Percentiles rank a stretch among this genome's conserved stretches.
These are phyloP conservation scores for Struthidea cinerea DNA, from an alignment of 2,113 vertebrate species.

Conservation along the genomic window DNA sequence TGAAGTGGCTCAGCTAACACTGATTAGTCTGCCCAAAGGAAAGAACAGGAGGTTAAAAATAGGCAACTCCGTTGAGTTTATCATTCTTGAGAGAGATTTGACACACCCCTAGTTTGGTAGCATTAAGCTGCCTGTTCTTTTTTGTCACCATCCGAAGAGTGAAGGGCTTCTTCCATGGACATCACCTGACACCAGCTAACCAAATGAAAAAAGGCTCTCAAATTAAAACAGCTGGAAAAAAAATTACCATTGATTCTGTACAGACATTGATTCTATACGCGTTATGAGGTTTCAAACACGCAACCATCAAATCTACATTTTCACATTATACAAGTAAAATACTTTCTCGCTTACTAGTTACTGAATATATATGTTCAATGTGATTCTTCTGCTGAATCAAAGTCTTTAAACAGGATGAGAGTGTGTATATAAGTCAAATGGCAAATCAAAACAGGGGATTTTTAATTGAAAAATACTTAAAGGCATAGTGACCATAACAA, in stretches of 20 bases:
- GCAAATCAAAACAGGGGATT: background rate
- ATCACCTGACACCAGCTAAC: conserved; percentile 46
- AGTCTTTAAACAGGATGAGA: background rate
- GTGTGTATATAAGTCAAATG: background rate
- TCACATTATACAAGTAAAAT: background rate
- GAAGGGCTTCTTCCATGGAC: conserved; percentile 26
- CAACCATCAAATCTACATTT: background rate
- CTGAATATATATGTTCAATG: background rate
- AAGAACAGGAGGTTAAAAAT: conserved; percentile 88
- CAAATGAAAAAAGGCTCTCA: conserved; percentile 32
- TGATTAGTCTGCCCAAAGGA: conserved; percentile 74
- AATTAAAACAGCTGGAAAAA: conserved; percentile 11
- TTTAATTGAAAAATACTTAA: background rate
- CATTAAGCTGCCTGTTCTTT: conserved; percentile 64
- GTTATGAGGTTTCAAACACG: background rate
- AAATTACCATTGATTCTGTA: background rate
- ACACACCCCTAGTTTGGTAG: conserved; percentile 82
- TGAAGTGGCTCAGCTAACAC: conserved; percentile 66
- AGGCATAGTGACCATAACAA: background rate
- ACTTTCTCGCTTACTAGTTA: background rate
- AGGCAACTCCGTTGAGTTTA: conserved; percentile 84
- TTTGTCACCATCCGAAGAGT: conserved; percentile 64
- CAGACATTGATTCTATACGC: too few species aligned
- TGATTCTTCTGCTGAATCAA: background rate
- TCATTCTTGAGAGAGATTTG: conserved; percentile 72